Conservation (phyloP, 1,140 invertebrate species). For the Drosophila kurseongensis region DNA sequence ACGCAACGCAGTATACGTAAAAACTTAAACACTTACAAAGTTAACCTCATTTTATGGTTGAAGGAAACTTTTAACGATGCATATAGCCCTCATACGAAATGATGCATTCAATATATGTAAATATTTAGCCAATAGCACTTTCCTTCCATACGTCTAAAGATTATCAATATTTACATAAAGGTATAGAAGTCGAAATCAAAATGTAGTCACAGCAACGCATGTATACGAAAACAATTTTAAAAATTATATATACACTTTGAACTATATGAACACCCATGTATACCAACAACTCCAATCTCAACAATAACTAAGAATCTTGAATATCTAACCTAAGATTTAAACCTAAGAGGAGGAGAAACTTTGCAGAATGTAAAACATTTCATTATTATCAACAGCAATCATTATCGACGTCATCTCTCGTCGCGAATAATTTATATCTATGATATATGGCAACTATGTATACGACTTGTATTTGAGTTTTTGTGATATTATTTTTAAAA, state of each 20-base stretch:
- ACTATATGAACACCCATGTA: constrained; percentile 37
- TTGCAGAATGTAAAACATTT: constrained; percentile 72
- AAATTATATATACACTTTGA: constrained; percentile 36
- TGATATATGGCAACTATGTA: constrained; percentile 53
- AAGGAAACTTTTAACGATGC: constrained; percentile 10
- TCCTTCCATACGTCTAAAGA: constrained; percentile 62
- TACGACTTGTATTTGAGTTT: constrained; percentile 80
- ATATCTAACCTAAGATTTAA: constrained; percentile 69
- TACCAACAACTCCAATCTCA: constrained; percentile 54
- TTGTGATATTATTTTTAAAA: constrained; percentile 81
- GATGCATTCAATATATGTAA: constrained; percentile 49
- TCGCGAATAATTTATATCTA: constrained; percentile 34
- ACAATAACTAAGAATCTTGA: constrained; percentile 48
- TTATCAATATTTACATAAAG: constrained; percentile 33
- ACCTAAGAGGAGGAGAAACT: constrained; percentile 50
- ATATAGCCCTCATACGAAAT: constrained; percentile 4
- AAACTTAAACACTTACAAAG: constrained; percentile 38
- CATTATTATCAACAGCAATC: constrained; percentile 29
- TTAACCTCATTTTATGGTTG: constrained; percentile 41
- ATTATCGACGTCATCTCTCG: constrained; percentile 5
- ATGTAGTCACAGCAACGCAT: constrained; percentile 71
- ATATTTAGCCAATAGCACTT: constrained; percentile 64
- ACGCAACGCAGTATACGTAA: constrained; percentile 80
- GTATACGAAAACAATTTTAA: constrained; percentile 64
- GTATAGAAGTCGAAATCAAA: constrained; percentile 64